These are phyloP conservation scores for Agelastica alni DNA, from an alignment of 2,888 invertebrate species.

Conservation along the genomic window DNA sequence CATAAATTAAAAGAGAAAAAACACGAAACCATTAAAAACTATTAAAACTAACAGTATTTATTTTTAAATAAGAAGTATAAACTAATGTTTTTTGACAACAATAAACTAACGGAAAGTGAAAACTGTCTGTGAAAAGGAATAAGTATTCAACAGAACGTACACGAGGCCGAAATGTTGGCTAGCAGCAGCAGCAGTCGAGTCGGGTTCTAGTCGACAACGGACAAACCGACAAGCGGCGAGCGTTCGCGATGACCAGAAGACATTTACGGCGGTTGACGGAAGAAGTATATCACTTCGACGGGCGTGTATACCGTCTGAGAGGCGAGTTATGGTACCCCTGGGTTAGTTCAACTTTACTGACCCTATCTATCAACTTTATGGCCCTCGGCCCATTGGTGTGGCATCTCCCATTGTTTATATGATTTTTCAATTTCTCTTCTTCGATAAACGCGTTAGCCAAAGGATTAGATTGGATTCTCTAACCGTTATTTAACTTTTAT, in stretches of 20 bases:
- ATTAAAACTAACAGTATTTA: too few species aligned
- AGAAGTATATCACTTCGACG: slow-evolving; percentile 55
- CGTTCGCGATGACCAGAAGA: slow-evolving; percentile 54
- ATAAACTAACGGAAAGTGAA: too few species aligned
- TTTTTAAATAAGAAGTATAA: too few species aligned
- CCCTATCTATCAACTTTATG: slow-evolving; percentile 56
- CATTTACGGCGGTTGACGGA: slow-evolving; percentile 56
- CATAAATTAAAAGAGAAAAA: too few species aligned
- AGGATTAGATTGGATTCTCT: slow-evolving; percentile 33
- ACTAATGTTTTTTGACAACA: too few species aligned
- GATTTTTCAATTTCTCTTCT: slow-evolving; percentile 50
- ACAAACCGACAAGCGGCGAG: slow-evolving; percentile 32
- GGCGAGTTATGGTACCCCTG: slow-evolving; percentile 55
- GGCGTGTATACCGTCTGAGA: slow-evolving; percentile 41
- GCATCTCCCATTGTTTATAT: slow-evolving; percentile 55
- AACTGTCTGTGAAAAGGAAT: too few species aligned
- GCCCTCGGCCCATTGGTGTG: slow-evolving; percentile 53
- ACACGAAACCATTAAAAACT: too few species aligned
- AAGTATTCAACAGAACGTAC: too few species aligned
- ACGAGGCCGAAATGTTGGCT: background rate
- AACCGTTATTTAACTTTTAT: slow-evolving; percentile 34
- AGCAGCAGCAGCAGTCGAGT: slow-evolving; percentile 6
- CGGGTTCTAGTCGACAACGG: slow-evolving; percentile 8
- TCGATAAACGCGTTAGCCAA: slow-evolving; percentile 34
- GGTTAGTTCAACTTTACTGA: slow-evolving; percentile 52